Evolutionary conservation across 2,113 vertebrate genomes (phyloP).

Genomic region (Lepisosteus osseus): DNA sequence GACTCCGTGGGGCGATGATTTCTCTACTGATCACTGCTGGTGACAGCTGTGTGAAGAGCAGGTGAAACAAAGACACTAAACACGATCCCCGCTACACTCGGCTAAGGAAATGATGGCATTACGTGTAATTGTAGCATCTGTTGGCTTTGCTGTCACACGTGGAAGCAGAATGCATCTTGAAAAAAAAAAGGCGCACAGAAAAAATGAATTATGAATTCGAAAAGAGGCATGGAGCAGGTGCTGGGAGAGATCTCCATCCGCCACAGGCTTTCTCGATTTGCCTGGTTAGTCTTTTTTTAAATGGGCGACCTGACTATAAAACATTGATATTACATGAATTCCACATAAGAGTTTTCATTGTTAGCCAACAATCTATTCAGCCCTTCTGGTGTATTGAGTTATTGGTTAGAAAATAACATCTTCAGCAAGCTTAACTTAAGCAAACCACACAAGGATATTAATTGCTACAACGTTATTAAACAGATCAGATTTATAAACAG

Average conservation of each 20-base stretch:
- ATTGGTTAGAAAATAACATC: no score
- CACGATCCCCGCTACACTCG: conserved; percentile 48
- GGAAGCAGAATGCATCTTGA: conserved; percentile 37
- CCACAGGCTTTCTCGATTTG: neutral
- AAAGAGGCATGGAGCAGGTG: conserved; percentile 63
- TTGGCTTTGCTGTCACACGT: conserved; percentile 35
- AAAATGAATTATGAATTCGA: conserved; percentile 53
- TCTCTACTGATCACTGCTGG: conserved; percentile 60
- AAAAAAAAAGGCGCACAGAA: conserved; percentile 10
- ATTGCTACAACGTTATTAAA: no score
- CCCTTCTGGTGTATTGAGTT: no score
- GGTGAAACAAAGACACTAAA: conserved; percentile 53
- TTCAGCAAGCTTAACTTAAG: no score
- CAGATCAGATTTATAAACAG: no score
- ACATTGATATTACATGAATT: conserved; percentile 22
- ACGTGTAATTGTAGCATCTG: conserved; percentile 59
- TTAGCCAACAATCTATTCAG: neutral
- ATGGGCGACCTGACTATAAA: conserved; percentile 16
- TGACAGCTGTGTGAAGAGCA: conserved; percentile 66
- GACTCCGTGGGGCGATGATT: conserved; percentile 64
- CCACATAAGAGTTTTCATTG: neutral
- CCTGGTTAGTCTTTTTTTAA: conserved; percentile 2
- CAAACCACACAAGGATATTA: no score
- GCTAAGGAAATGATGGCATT: conserved; percentile 50
- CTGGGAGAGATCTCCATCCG: conserved; percentile 36